A percentile compares a stretch with the other conserved stretches of the same genome.
Conservation (phyloP, 2,888 invertebrate genomes). For the Dendrolimus houi region DNA sequence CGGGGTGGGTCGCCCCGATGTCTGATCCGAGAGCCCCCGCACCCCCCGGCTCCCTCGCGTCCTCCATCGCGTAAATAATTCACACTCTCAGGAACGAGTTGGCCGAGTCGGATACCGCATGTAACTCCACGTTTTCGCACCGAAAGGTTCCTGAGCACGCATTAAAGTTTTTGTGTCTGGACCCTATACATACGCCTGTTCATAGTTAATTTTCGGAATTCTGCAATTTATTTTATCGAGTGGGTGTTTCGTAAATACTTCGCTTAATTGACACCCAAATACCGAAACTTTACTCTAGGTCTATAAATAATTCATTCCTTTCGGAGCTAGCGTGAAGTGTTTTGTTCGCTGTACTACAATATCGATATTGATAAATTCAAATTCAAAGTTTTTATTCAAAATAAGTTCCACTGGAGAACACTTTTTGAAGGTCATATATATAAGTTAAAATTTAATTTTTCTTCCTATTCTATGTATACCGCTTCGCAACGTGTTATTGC, state of each 20-base stretch:
- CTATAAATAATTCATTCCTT: slow-evolving; percentile 48
- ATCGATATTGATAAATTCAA: too few species aligned
- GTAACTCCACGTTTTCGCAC: slow-evolving; percentile 61
- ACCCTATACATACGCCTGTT: slow-evolving; percentile 37
- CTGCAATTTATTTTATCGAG: slow-evolving; percentile 51
- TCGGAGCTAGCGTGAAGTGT: too few species aligned
- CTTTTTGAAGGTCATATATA: too few species aligned
- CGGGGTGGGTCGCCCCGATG: slow-evolving; percentile 17
- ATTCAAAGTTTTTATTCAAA: too few species aligned
- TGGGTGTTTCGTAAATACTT: slow-evolving; percentile 52
- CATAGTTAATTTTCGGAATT: slow-evolving; percentile 60
- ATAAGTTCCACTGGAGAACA: too few species aligned
- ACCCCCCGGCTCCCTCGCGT: slow-evolving; percentile 26
- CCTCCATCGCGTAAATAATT: slow-evolving; percentile 57
- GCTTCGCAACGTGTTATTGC: too few species aligned
- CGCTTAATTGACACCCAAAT: slow-evolving; percentile 52
- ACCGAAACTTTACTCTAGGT: slow-evolving; percentile 34
- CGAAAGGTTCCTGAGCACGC: slow-evolving; percentile 45
- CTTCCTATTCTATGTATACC: too few species aligned
- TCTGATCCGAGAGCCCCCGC: background rate
- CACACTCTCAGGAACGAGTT: slow-evolving; percentile 43
- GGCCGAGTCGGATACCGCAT: slow-evolving; percentile 47
- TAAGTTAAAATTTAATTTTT: too few species aligned
- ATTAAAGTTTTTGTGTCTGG: slow-evolving; percentile 59
- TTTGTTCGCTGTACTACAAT: too few species aligned